Evolutionary conservation across 2,113 vertebrate genomes (phyloP), one percentile per base, ranked within the genome.

Genomic region (Arizona elegans): DNA sequence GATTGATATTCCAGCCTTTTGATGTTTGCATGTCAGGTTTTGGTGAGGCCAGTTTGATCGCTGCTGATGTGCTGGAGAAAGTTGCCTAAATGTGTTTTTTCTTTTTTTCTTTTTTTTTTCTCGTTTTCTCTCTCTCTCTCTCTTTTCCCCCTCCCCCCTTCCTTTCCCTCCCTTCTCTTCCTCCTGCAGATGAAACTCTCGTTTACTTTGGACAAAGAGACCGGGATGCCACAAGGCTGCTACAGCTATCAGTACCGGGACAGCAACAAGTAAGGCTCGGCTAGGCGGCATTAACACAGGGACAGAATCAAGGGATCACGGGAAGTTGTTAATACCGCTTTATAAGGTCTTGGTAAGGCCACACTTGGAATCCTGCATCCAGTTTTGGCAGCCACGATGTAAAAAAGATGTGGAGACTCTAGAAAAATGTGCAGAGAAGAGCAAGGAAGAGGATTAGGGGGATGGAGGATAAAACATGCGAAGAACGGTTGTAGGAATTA

Each of bases 191-290:
- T 98, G 59, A 99, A 99, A 96, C 97, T 99, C 65, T 98, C 99
- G 1, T 99, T 99, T 96, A 99, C 98, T 10, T 97, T 99, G 97
- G 98, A 99, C 97, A 98, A 97, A 29, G 98, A 98, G 95, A 99
- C 98, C 2, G 98, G 98, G 95, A 98, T 99, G 98, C 99, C 99
- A 93, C 99, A 99, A 97, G 98, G 99, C 95, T 99, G 99, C 95
- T 98, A 98, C 29, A 81, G 99, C 96, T 99, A 99, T 93, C 97
- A 99, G 95, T 99, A 99, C 97, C 98, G 97, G 90, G 99, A 99
- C 98, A 99, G 99, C 97, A 99, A 99, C 98, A 99, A 98, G 99
- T 99, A 97, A 98, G 97, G 95, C 3, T 29, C 8, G 0, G 62
- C 21, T 24, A 2, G 58, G 58, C 21, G 1, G 23, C 21, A 13